Percentiles rank a stretch among this genome's conserved stretches.
Evolutionary conservation across 2,797 vertebrate species (phyloP).

Genomic region (Poecilia velifera): DNA sequence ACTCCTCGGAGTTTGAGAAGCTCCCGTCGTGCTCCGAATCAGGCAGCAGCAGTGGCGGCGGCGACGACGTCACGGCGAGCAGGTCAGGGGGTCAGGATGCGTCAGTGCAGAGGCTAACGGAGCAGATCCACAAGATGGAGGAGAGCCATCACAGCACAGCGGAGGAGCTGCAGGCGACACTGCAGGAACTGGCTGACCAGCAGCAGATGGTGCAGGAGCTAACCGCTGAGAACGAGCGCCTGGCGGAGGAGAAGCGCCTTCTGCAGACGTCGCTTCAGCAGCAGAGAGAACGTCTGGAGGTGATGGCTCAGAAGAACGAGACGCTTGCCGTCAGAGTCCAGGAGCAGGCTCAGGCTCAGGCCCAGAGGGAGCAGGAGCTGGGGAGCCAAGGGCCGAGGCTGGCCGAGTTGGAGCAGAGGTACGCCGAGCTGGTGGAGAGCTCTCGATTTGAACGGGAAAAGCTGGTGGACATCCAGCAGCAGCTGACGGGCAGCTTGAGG

Average conservation of each 20-base stretch:
- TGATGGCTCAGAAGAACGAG: slow-evolving; percentile 91
- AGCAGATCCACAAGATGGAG: slow-evolving; percentile 95
- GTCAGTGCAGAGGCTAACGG: slow-evolving; percentile 89
- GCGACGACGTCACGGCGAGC: slow-evolving; percentile 36
- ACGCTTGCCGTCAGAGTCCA: slow-evolving; percentile 84
- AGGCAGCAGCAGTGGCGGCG: slow-evolving; percentile 77
- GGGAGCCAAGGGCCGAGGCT: slow-evolving; percentile 80
- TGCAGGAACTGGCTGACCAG: slow-evolving; percentile 95
- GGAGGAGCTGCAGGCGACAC: slow-evolving; percentile 94
- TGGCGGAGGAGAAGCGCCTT: slow-evolving; percentile 89
- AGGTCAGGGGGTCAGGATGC: slow-evolving; percentile 74
- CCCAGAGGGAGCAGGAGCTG: slow-evolving; percentile 80
- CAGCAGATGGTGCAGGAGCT: slow-evolving; percentile 96
- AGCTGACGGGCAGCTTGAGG: slow-evolving; percentile 90
- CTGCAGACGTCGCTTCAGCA: slow-evolving; percentile 92
- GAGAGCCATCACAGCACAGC: slow-evolving; percentile 96
- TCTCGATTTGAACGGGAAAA: slow-evolving; percentile 94
- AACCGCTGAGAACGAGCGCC: slow-evolving; percentile 92
- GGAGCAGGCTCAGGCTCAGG: slow-evolving; percentile 85
- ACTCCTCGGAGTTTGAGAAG: slow-evolving; percentile 93
- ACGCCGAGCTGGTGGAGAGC: slow-evolving; percentile 89
- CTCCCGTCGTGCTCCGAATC: slow-evolving; percentile 87
- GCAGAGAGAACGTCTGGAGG: slow-evolving; percentile 89
- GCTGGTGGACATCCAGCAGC: slow-evolving; percentile 94
- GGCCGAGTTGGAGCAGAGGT: slow-evolving; percentile 89